Base-by-base conservation (phyloP, 2,888 invertebrate genomes). In the Oasisia sp. region DNA sequence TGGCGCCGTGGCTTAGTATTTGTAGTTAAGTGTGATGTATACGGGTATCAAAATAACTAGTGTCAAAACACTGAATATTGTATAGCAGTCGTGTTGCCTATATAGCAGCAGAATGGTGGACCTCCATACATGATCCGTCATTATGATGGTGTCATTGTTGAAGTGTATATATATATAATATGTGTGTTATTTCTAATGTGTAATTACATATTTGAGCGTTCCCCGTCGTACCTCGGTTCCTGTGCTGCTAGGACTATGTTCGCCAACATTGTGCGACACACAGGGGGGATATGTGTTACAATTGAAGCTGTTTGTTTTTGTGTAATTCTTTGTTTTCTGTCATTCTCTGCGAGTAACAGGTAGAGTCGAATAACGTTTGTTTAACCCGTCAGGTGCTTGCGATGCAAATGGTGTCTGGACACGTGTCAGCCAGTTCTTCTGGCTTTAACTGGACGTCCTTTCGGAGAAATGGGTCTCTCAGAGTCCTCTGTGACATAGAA, bases 21-120 rank as follows among this genome's bases (percentile, higher is more conserved):
- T 74, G 74, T 74, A 74, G 74, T 27, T 74, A 74, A 74, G 74
- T 74, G 74, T 74, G 74, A 74, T 74, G 74, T 74, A 74, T 74
- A 74, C 74, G 74, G 74, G 74, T 74, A 74, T 74, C 74, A 74
- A 74, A 74, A 74, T 74, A 74, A 74, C 74, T 74, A 74, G 74
- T 74, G 74, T 74, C 74, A 74, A 19, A 74, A 74, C 74, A 74
- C 74, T 74, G 74, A 74, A 74, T 74, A 74, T 74, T 74, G 74
- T 74, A 74, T 19, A 74, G 74, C 74, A 74, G 74, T 74, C 74
- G 74, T 74, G 74, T 74, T 74, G 74, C 74, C 74, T 74, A 74
- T 74, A 74, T 74, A 74, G 74, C 74, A 74, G 7, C 74, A 74
- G n/a, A 74, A 27, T 74, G 74, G 74, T 74, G 74, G 27, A 74